Conservation (phyloP, 2,113 vertebrate genomes). For the Sphyrna mokarran region DNA sequence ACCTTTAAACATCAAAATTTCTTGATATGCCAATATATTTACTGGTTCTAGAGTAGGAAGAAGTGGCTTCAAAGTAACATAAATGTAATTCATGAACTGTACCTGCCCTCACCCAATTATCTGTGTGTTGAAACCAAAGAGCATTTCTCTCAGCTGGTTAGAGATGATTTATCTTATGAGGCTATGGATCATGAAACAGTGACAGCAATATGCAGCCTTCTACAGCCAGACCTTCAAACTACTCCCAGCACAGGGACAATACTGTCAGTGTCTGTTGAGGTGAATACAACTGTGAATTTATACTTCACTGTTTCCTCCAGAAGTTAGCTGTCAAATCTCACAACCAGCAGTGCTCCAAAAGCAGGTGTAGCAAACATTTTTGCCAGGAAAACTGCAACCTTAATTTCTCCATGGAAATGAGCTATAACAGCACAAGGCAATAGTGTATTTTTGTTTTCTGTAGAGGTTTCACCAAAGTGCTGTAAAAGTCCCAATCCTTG, state of each 20-base stretch:
- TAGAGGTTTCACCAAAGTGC: neutral
- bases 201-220: neutral
- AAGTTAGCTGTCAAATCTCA: neutral
- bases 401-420: conserved; percentile 14
- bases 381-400: neutral
- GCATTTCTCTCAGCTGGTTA: neutral
- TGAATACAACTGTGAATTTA: neutral
- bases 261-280: neutral
- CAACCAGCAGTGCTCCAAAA: neutral
- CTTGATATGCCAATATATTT: neutral
- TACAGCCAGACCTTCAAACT: neutral
- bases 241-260: neutral
- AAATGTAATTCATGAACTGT: neutral
- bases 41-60: neutral
- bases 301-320: neutral
- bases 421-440: neutral
- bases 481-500: neutral
- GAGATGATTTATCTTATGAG: conserved; percentile 8
- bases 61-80: neutral
- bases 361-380: neutral
- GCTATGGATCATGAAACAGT: conserved; percentile 5
- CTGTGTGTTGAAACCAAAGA: neutral
- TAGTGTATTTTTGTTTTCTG: neutral
- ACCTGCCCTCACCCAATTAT: conserved; percentile 6
- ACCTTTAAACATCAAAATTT: neutral